These are phyloP conservation scores for Brenthis hecate DNA, from an alignment of 2,888 invertebrate species.

Conservation along the genomic window DNA sequence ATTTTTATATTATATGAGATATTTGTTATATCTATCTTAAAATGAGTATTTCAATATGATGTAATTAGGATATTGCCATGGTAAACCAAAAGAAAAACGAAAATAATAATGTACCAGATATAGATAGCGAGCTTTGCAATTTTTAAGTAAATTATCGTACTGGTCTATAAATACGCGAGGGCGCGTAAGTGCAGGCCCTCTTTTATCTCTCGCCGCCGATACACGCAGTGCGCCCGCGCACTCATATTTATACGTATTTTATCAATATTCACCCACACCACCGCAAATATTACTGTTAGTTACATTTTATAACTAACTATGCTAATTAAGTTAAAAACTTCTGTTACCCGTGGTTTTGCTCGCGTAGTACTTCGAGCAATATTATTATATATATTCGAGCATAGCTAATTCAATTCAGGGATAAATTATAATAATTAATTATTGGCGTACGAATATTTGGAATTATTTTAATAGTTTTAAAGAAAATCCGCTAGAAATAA, in stretches of 20 bases:
- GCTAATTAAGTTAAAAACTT: constrained; percentile 6
- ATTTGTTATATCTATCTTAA: no score
- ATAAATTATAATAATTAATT: no score
- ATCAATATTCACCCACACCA: constrained; percentile 57
- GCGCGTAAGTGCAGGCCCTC: constrained; percentile 77
- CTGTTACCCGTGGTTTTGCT: not conserved
- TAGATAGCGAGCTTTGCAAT: not conserved
- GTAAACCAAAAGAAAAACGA: not conserved
- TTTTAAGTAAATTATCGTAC: constrained; percentile 24
- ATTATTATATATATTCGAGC: no score
- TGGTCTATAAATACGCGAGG: constrained; percentile 60
- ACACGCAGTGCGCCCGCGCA: constrained; percentile 56
- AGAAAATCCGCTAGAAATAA: no score
- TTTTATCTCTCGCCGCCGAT: constrained; percentile 71
- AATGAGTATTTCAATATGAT: no score
- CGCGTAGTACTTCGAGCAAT: no score
- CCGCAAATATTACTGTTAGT: constrained; percentile 20
- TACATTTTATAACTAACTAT: constrained; percentile 8
- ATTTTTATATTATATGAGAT: no score
- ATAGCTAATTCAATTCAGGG: no score
- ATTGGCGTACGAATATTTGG: no score
- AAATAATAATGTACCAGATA: no score
- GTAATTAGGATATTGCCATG: no score
- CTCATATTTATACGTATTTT: constrained; percentile 71
- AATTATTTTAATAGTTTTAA: no score